Base-by-base conservation (phyloP, 2,797 vertebrate genomes). In the Triplophysa yarkandensis region DNA sequence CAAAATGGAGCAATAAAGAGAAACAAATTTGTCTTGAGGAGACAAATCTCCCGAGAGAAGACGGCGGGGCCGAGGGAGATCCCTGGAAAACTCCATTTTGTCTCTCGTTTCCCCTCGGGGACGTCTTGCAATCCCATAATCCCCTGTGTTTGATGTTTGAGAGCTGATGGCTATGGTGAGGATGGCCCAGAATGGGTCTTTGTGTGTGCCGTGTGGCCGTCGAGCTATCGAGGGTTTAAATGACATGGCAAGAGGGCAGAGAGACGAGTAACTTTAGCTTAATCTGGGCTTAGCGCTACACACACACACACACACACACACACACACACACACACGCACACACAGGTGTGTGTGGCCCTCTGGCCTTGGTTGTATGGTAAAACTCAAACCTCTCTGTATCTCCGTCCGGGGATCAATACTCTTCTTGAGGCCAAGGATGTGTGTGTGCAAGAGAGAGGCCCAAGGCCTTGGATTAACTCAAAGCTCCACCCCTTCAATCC, bases 131-230 rank as follows among this genome's bases (percentile, higher is more conserved):
- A 91, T 91, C 90, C 90, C 86, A 87, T 92, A 92, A 93, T 92
- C 91, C 90, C 87, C 80, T 83, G 87, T 92, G 92, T 92, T 92
- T 93, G 91, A 93, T 90, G 88, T 93, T 89, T 89, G 83, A 84
- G 84, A 88, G 87, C 89, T 92, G 92, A 92, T 92, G 90, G 90
- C 77, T 77, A 87, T 91, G 87, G 89, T 90, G 87, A 89, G 89
- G 85, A 88, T 71, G 43, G 83, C 83, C 88, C 84, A 85, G 87
- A 82, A 88, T 86, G 82, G 61, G 73, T 88, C 77, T 90, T 92
- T 93, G 90, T 92, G 86, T 83, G 57, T 43, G 14, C 76, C 81
- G 83, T 50, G 72, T 74, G 80, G 80, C 71, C 69, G 77, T 55
- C 23, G 71, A 71, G 69, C 84, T 76, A 80, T 88, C 81, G 62